Evolutionary conservation across 2,888 invertebrate genomes (phyloP).

Genomic region (Nemotelus nigrinus): DNA sequence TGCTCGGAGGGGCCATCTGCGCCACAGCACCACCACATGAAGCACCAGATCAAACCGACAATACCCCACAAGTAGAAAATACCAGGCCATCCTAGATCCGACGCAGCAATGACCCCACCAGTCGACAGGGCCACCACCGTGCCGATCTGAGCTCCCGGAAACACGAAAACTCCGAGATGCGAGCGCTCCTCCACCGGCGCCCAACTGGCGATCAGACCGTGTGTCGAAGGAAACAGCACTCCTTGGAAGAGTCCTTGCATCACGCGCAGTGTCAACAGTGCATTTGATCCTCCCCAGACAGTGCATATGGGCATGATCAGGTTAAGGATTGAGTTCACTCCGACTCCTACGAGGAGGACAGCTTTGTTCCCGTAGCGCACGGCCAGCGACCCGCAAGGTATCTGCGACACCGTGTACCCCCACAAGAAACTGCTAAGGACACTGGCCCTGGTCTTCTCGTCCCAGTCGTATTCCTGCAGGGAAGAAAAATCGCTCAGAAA

Average conservation of each 20-base stretch:
- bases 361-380: conserved; percentile 14
- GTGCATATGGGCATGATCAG: conserved; percentile 76
- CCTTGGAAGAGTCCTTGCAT: conserved; percentile 80
- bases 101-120: conserved; percentile 71
- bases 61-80: conserved; percentile 73
- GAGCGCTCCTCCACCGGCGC: conserved; percentile 72
- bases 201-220: conserved; percentile 81
- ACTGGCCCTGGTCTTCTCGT: conserved; percentile 66
- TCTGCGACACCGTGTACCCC: conserved; percentile 80
- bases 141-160: conserved; percentile 75
- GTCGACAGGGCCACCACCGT: conserved; percentile 73
- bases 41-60: conserved; percentile 67
- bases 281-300: conserved; percentile 70
- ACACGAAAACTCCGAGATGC: conserved; percentile 68
- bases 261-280: conserved; percentile 70
- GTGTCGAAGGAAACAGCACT: conserved; percentile 76
- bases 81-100: conserved; percentile 72
- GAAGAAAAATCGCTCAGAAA: no score
- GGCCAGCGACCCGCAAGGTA: conserved; percentile 69
- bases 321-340: conserved; percentile 71
- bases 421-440: conserved; percentile 82
- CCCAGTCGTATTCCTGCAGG: conserved; percentile 61
- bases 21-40: conserved; percentile 68
- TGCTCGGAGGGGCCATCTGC: conserved; percentile 70
- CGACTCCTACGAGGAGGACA: neutral